phyloP scores from a whole-genome alignment of 2,113 vertebrate species.

The Rhinolophus sinicus region DNA sequence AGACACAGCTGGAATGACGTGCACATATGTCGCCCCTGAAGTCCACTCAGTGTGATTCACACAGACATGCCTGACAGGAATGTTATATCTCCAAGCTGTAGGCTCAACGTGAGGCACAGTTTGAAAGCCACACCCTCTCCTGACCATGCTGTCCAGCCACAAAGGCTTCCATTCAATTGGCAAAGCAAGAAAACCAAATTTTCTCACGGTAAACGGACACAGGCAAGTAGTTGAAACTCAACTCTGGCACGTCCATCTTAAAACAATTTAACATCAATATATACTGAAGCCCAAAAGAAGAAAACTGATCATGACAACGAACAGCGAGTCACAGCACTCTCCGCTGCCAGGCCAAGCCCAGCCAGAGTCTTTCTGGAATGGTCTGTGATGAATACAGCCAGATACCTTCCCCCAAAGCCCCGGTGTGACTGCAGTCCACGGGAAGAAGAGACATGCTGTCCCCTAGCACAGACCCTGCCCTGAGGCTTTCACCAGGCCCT shows the following conservation, averaged over 20 bases:
- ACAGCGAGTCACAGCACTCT: not conserved
- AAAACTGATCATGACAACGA: not conserved
- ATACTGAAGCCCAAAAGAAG: not conserved
- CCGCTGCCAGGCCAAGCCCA: not conserved
- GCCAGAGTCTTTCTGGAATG: not conserved
- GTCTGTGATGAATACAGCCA: not conserved
- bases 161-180: not conserved
- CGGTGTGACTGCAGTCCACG: not conserved
- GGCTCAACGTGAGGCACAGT: constrained; percentile 49
- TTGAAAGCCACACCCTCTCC: not conserved
- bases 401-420: not conserved
- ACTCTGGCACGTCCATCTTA: not conserved
- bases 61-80: constrained; percentile 14
- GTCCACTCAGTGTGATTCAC: constrained; percentile 44
- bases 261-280: not conserved
- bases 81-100: not conserved
- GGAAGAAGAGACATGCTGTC: not conserved
- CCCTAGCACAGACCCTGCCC: not conserved
- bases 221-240: not conserved
- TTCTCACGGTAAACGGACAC: not conserved
- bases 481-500: not conserved
- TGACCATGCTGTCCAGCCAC: not conserved
- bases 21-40: not conserved
- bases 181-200: not conserved
- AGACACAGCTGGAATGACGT: not conserved